Base-by-base conservation (phyloP, 2,888 invertebrate genomes). In the Microctonus brassicae region DNA sequence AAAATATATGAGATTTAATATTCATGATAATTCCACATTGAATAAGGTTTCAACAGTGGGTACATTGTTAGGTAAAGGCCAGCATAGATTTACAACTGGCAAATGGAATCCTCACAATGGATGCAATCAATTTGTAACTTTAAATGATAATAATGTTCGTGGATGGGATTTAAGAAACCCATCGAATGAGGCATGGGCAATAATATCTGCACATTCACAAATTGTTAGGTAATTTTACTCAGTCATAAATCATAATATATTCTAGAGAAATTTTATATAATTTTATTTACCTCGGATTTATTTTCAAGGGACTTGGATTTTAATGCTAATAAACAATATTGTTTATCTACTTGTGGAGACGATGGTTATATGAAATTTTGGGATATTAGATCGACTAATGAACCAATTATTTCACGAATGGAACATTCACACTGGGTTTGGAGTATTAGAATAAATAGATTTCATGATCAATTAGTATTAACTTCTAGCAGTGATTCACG, bases 321-420 rank as follows among this genome's bases (percentile, higher is more conserved):
- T 84, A 99, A 99, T 89, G 96, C 97, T n/a, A 99, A 99, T 88
- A 95, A 96, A 87, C 98, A 97, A 82, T 98, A 98, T 83, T 95
- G 95, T 81, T 85, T 99, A 75, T 96, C 95, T 0, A 97, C 95
- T 1, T 97, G 96, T 77, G 99, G 99, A 0, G 99, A 99, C 87
- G 99, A 99, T 88, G 97, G 97, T 0, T 94, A 94, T 61, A 91
- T 97, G 17, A 96, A 97, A 85, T 96, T 99, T 79, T 99, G 99
- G 99, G 99, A 99, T 87, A 94, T 95, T 79, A 91, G 99, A 65
- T 94, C 95, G 83, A 90, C 93, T 0, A 90, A 90, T 67, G 91
- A 94, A 75, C 94, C 97, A 0, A 91, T 98, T 5, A 93, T 95
- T 83, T 92, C 92, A 26, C 90, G 95, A 72, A 93, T 92, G 65